Base-by-base conservation (phyloP, 1,140 invertebrate species). In the Meteorus sp. region DNA sequence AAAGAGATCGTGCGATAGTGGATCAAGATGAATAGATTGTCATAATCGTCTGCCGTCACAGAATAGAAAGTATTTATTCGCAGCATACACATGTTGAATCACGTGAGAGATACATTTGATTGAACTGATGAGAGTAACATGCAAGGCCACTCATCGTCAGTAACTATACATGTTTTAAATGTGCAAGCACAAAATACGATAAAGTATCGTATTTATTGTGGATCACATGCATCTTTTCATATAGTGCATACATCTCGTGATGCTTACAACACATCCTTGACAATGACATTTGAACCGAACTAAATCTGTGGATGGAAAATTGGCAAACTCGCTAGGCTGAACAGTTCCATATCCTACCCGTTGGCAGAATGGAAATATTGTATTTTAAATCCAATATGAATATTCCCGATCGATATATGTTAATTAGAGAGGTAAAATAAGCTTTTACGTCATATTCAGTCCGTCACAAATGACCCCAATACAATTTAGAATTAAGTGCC, bases 401-500 rank as follows among this genome's bases (percentile, higher is more conserved):
- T 39, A 13, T 3, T n/a, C 8, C 8, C 15, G 35, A 39, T 39
- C 8, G 35, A 39, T 39, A 7, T 15, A 13, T n/a, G 35, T 7
- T n/a, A 39, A 39, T 39, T 39, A n/a, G 8, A 39, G 8, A n/a
- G 35, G 15, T 13, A 15, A 15, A 39, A 15, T 13, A 13, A 3
- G 8, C 51, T 53, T 39, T 39, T 39, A 39, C 51, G 39, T 17
- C 33, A 13, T 20, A 2, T 19, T n/a, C 13, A 23, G n/a, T 15
- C 23, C 17, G 39, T 11, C 13, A 22, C 39, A 37, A 41, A 25
- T 31, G 56, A 37, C 56, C 56, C 56, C 56, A 45, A 47, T 45
- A 57, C 56, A 57, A 57, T 57, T 57, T 57, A 48, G 41, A 57
- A 45, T 57, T 57, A 57, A 57, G 56, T 50, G 50, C 56, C 31